phyloP scores from a whole-genome alignment of 2,797 vertebrate genomes.

The Apodemus agrarius region DNA sequence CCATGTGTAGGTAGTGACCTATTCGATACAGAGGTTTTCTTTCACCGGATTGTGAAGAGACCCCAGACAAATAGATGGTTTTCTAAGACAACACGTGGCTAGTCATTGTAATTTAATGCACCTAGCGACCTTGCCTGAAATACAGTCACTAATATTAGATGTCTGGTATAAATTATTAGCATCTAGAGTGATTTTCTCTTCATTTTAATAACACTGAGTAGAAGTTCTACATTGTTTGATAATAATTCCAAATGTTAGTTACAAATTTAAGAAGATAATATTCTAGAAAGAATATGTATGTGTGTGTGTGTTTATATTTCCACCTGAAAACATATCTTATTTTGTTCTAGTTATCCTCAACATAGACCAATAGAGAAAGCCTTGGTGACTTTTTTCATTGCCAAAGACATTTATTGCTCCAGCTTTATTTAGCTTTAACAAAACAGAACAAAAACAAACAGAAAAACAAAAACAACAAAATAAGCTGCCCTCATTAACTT shows the following conservation, averaged over 20 bases:
- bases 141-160: background rate
- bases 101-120: background rate
- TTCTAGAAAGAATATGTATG: background rate
- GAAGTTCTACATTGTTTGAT: background rate
- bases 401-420: background rate
- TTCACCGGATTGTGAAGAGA: background rate
- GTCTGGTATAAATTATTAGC: background rate
- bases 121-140: background rate
- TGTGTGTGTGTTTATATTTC: background rate
- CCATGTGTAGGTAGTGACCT: background rate
- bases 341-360: background rate
- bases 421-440: background rate
- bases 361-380: background rate
- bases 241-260: background rate
- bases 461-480: background rate
- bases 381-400: background rate
- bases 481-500: background rate
- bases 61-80: background rate
- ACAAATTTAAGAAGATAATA: background rate
- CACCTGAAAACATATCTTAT: background rate
- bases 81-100: background rate
- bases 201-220: background rate
- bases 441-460: no score
- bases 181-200: background rate
- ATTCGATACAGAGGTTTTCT: background rate